A percentile compares a stretch with the other conserved stretches of the same genome.
Conservation (phyloP, 2,113 vertebrate genomes). For the Alosa alosa region DNA sequence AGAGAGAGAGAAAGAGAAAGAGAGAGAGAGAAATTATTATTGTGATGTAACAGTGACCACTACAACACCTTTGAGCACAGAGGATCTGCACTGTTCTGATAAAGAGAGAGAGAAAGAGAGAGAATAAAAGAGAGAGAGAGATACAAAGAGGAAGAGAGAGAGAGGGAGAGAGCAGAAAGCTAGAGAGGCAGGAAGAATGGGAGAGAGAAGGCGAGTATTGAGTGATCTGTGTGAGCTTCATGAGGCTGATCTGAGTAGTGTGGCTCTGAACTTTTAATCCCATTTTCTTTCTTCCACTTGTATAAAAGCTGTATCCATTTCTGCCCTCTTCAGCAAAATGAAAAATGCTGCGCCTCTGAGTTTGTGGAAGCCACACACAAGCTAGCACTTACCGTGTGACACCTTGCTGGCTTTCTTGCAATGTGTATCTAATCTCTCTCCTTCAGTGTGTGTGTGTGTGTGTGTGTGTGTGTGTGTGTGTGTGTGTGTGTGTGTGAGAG, state of each 20-base stretch:
- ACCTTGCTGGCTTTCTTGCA: too few species aligned
- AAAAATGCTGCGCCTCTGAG: not conserved
- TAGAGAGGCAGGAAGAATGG: not conserved
- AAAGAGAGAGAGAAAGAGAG: not conserved
- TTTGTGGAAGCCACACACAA: not conserved
- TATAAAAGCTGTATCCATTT: constrained; percentile 5
- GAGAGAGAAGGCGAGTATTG: not conserved
- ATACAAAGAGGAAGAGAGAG: not conserved
- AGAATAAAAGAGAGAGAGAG: not conserved
- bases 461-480: too few species aligned
- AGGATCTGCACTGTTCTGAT: not conserved
- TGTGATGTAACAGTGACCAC: not conserved
- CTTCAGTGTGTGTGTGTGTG: too few species aligned
- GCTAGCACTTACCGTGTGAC: too few species aligned
- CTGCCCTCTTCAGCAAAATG: not conserved
- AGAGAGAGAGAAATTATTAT: not conserved
- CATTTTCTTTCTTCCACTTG: not conserved
- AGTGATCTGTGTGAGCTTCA: not conserved
- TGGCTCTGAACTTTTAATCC: not conserved
- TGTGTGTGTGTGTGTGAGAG: too few species aligned
- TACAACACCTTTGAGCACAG: not conserved
- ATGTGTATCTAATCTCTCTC: too few species aligned
- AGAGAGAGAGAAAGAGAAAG: constrained; percentile 11
- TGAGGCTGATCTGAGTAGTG: not conserved
- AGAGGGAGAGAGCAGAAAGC: not conserved